Conservation (phyloP, 2,888 invertebrate genomes). For the Calameuta idolon region DNA sequence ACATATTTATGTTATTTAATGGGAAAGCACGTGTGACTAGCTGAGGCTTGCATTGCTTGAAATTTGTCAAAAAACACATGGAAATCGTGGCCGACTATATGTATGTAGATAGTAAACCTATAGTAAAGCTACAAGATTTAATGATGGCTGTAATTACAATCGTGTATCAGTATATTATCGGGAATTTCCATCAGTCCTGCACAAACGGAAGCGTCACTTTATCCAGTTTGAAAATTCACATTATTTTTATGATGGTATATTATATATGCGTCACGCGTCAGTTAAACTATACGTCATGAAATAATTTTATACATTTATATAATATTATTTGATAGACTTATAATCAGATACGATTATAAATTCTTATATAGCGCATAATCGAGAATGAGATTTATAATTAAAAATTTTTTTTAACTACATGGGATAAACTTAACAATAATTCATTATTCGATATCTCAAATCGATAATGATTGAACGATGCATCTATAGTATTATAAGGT, state of each 20-base stretch:
- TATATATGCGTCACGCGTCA: not conserved
- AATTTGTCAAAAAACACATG: no score
- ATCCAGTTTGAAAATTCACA: not conserved
- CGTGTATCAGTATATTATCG: not conserved
- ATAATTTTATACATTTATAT: not conserved
- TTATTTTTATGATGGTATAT: not conserved
- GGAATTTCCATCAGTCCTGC: not conserved
- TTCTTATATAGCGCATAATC: not conserved
- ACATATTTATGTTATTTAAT: no score
- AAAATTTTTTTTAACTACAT: not conserved
- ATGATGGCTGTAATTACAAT: not conserved
- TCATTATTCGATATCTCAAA: not conserved
- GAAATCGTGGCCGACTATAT: not conserved
- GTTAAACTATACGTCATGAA: not conserved
- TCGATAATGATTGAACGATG: no score
- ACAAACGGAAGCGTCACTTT: not conserved
- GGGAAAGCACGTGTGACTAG: no score
- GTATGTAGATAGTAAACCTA: not conserved
- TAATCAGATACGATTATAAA: no score
- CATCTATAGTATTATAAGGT: no score
- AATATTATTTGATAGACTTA: not conserved
- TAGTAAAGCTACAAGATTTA: not conserved
- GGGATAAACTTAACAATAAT: not conserved
- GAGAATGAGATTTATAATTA: not conserved
- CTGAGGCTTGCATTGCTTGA: no score